Evolutionary conservation across 2,113 vertebrate genomes (phyloP).

Genomic region (Sinocyclocheilus rhinocerous): DNA sequence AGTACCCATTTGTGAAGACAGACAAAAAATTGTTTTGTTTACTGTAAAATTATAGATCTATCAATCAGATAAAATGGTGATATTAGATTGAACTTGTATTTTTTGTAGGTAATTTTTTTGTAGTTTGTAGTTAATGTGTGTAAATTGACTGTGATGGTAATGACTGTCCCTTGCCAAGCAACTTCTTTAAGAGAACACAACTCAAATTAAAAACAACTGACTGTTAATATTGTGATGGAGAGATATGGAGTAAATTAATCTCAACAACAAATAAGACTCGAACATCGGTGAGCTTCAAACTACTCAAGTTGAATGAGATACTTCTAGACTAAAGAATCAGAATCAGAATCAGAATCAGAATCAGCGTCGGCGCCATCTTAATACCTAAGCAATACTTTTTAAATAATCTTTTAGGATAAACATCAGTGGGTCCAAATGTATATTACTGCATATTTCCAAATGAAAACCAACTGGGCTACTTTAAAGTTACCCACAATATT

Average conservation of each 20-base stretch:
- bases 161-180: too few species aligned
- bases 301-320: background rate
- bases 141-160: background rate
- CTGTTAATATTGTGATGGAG: background rate
- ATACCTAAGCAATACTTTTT: background rate
- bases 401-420: background rate
- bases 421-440: background rate
- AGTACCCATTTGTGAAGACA: background rate
- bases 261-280: background rate
- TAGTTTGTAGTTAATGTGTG: background rate
- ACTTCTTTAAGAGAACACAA: too few species aligned
- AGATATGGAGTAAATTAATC: background rate
- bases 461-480: background rate
- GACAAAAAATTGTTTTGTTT: background rate
- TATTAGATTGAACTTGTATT: background rate
- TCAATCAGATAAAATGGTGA: background rate
- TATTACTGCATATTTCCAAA: background rate
- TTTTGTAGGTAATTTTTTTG: background rate
- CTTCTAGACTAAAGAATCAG: constrained; percentile 5
- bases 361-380: too few species aligned
- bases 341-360: too few species aligned
- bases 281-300: background rate
- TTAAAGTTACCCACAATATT: background rate
- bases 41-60: background rate
- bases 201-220: too few species aligned